Percentiles rank a stretch among this genome's conserved stretches.
These are phyloP conservation scores for Lasiommata megera DNA, from an alignment of 2,888 invertebrate species.

Conservation along the genomic window DNA sequence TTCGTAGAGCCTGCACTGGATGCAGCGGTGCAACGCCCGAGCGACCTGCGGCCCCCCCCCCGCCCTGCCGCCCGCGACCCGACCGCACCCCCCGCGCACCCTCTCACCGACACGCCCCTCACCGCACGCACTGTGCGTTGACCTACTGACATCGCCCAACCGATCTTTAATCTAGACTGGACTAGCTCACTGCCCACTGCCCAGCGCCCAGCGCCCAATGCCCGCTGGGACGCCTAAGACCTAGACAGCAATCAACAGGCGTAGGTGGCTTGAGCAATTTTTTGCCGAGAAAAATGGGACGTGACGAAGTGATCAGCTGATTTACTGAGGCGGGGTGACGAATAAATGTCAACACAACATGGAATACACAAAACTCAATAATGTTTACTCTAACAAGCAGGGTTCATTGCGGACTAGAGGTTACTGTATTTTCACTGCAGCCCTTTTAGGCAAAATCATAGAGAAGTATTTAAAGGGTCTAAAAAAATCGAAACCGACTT, in stretches of 20 bases:
- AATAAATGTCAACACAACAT: not conserved
- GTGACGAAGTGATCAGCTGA: constrained; percentile 24
- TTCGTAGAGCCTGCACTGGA: constrained; percentile 62
- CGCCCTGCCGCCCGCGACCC: constrained; percentile 33
- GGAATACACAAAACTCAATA: not conserved
- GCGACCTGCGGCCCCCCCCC: constrained; percentile 42
- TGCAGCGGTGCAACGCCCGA: constrained; percentile 75
- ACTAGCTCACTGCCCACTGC: constrained; percentile 34
- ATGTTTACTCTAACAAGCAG: constrained; percentile 2
- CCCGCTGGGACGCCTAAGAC: constrained; percentile 28
- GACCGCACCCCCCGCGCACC: constrained; percentile 31
- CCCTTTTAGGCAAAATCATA: too few species aligned
- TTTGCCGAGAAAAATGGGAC: constrained; percentile 6
- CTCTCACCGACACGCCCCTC: constrained; percentile 44
- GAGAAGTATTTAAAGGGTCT: not conserved
- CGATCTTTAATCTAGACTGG: constrained; percentile 74
- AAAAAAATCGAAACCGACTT: not conserved
- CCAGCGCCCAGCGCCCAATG: constrained; percentile 35
- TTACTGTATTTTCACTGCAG: not conserved
- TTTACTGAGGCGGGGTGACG: constrained; percentile 5
- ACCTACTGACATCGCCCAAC: constrained; percentile 56
- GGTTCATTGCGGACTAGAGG: constrained; percentile 1
- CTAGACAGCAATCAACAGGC: constrained; percentile 32
- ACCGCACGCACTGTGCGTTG: constrained; percentile 76
- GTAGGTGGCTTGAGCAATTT: not conserved